Percentiles rank a stretch among this genome's conserved stretches.
Conservation (phyloP, 2,797 vertebrate species). For the Falco biarmicus region DNA sequence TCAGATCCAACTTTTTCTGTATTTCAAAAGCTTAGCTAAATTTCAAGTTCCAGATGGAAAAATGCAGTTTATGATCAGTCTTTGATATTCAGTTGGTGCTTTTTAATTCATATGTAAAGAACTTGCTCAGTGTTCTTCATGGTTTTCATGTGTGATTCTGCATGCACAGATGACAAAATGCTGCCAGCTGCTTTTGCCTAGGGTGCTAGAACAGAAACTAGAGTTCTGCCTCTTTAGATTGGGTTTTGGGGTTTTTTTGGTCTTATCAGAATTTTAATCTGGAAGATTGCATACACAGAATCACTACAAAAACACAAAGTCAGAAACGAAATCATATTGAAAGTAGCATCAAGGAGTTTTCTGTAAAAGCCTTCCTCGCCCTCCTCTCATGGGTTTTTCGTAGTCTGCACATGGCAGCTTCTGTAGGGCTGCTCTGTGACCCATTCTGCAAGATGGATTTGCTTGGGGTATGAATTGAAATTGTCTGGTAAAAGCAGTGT, state of each 20-base stretch:
- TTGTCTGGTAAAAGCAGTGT: background rate
- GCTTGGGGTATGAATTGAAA: background rate
- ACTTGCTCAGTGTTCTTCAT: background rate
- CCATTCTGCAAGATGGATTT: background rate
- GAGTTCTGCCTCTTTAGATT: background rate
- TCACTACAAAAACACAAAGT: background rate
- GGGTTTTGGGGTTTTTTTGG: background rate
- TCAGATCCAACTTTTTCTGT: background rate
- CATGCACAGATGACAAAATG: background rate
- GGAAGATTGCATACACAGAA: background rate
- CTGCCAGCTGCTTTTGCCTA: background rate
- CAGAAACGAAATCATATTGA: background rate
- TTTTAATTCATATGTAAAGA: background rate
- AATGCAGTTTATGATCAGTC: background rate
- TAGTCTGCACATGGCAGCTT: background rate
- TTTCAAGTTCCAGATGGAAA: background rate
- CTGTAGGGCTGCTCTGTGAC: background rate
- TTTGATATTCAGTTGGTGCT: background rate
- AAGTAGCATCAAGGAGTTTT: background rate
- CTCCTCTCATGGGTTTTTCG: background rate
- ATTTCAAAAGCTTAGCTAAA: background rate
- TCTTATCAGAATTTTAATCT: background rate
- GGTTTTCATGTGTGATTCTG: background rate
- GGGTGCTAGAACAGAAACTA: background rate
- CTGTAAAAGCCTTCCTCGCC: background rate